Base-by-base conservation (phyloP, 2,113 vertebrate species). In the Hippolais icterina region DNA sequence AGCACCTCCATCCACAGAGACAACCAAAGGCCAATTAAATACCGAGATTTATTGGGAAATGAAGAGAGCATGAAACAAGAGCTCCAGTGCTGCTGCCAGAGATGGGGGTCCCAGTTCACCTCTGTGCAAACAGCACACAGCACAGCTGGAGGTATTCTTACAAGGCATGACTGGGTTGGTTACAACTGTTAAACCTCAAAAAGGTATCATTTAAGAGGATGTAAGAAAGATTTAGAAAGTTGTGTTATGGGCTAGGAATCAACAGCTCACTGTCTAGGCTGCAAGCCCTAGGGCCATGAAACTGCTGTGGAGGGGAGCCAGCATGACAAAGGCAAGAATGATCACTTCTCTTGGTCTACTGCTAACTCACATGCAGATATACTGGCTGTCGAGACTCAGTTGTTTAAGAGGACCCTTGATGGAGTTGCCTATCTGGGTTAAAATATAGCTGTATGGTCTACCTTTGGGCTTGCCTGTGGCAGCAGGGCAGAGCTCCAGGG, bases 291-390 rank as follows among this genome's bases (percentile, higher is more conserved):
- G 49, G 41, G 82, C 70, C 53, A 23, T 25, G 60, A 72, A 87
- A n/a, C 7, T 24, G 9, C 41, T 60, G 24, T 5, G 52, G 54
- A 84, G 53, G 25, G 35, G 22, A 94, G 19, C 22, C 65, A 79
- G 53, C 33, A 57, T 11, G 61, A 76, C 70, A 91, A 76, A 80
- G 49, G 31, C 63, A 76, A 72, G 57, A 22, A 6, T 13, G 18
- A 71, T 78, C 27, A 4, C 44, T 77, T 70, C 35, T 77, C 47
- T 83, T 87, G 75, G 44, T 91, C 46, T 60, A 3, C 57, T 79
- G 44, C 49, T 70, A 53, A 72, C 80, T 95, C 84, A 75, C 50
- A 72, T 82, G 91, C 87, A 92, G 71, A 92, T 95, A n/a, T 24
- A 64, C 15, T 42, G 56, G 56, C 60, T 75, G 54, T 42, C 0